phyloP scores from a whole-genome alignment of 1,140 invertebrate genomes.

The Leptinotarsa lineolata region DNA sequence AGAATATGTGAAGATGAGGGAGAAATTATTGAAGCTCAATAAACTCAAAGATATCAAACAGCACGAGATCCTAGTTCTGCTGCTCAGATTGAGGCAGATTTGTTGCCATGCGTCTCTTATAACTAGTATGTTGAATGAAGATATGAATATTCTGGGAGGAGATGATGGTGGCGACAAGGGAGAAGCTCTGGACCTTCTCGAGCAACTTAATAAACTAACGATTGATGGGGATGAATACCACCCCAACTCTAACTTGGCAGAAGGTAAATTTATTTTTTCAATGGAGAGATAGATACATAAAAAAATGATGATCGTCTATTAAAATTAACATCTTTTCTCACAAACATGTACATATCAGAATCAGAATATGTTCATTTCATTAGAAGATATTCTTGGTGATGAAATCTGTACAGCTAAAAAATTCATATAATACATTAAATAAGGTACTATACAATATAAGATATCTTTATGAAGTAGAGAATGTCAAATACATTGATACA shows the following conservation, averaged over 20 bases:
- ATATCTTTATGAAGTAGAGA: too few species aligned
- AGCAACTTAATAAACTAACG: conserved; percentile 53
- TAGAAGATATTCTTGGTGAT: too few species aligned
- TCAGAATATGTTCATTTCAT: too few species aligned
- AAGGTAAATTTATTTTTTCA: background rate
- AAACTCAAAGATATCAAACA: conserved; percentile 67
- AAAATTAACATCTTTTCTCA: too few species aligned
- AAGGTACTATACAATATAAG: too few species aligned
- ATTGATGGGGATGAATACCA: conserved; percentile 42
- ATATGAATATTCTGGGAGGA: conserved; percentile 49
- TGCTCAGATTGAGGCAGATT: conserved; percentile 84
- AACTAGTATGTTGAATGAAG: conserved; percentile 66
- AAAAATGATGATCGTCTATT: too few species aligned
- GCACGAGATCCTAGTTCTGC: conserved; percentile 78
- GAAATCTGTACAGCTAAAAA: too few species aligned
- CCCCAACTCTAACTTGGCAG: conserved; percentile 22
- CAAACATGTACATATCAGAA: too few species aligned
- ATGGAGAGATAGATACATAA: background rate
- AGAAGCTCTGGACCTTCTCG: conserved; percentile 55
- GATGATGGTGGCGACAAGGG: conserved; percentile 48
- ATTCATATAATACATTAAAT: too few species aligned
- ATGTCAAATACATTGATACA: too few species aligned
- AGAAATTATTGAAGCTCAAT: conserved; percentile 64
- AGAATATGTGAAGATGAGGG: conserved; percentile 58
- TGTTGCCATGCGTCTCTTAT: conserved; percentile 88